Evolutionary conservation across 2,113 vertebrate species (phyloP), one percentile per base, ranked within the genome.

Genomic region (Grammomys dolichurus): DNA sequence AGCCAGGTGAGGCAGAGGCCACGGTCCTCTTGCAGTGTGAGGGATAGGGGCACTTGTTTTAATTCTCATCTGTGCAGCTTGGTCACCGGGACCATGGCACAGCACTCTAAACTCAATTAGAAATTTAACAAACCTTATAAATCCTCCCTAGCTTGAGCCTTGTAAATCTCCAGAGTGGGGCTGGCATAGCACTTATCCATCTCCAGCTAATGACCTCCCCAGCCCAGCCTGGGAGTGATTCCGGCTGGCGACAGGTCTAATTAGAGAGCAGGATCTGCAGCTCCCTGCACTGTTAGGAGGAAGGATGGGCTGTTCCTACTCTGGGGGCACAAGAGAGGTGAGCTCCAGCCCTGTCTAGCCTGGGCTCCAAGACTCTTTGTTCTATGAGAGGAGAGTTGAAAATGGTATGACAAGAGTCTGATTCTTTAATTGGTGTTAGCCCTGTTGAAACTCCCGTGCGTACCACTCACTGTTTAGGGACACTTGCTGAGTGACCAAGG

Each of bases 91-190:
- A 96, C 93, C 70, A 46, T 10, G 93, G 95, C 78, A 67, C 87
- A 84, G 95, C 96, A 94, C 94, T 97, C 96, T 94, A 97, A 97
- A 97, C 98, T 97, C 97, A 97, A 98, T 97, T 97, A 98, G 98
- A 97, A 96, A 98, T 97, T 97, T 98, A 98, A 98, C 98, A 98
- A 97, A 97, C 96, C 97, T 97, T 97, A 97, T 97, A 97, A 97
- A 98, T 98, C 97, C 97, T 98, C 94, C 96, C 91, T 73, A 88
- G 96, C 96, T 87, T 43, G 89, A 97, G 96, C 87, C 97, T 95
- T 95, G 97, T 97, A 96, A 97, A 97, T 97, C 97, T 97, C 94
- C 70, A 28, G 96, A 97, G 96, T 31, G 3, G 94, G 96, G 94
- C 93, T 24, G 54, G 96, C 89, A 97, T 97, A 98, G 93, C 96